Conservation (phyloP, 2,797 vertebrate species). For the Microctenopoma stevenorrisi region DNA sequence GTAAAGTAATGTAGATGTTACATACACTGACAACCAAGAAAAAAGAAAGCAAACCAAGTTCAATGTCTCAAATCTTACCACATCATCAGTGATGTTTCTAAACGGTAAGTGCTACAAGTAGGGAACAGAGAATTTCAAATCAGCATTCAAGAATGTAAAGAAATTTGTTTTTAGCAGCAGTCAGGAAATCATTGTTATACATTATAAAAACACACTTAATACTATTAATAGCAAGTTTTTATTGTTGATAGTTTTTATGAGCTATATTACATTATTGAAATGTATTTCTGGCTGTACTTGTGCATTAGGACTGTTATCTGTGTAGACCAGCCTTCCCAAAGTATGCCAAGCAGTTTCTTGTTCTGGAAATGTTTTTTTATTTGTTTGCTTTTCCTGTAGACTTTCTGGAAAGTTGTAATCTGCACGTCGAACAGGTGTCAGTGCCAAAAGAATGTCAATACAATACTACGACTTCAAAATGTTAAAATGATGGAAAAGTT, state of each 20-base stretch:
- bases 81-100: constrained; percentile 95
- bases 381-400: constrained; percentile 10
- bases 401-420: constrained; percentile 33
- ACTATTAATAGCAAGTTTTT: not conserved
- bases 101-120: constrained; percentile 92
- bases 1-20: constrained; percentile 32
- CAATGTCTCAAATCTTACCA: constrained; percentile 88
- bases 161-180: not conserved
- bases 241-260: constrained; percentile 1
- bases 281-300: not conserved
- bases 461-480: constrained; percentile 20
- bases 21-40: constrained; percentile 12
- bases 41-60: not conserved
- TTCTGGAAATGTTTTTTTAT: constrained; percentile 26
- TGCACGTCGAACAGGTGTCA: constrained; percentile 17
- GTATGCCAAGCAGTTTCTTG: constrained; percentile 36
- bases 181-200: not conserved
- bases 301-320: constrained; percentile 41
- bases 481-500: constrained; percentile 1
- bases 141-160: constrained; percentile 24
- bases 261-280: not conserved
- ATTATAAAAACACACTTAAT: not conserved
- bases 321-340: constrained; percentile 23
- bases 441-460: constrained; percentile 14
- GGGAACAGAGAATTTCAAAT: constrained; percentile 70